Evolutionary conservation across 1,140 invertebrate species (phyloP).

Genomic region (Pachypeltis micranthus): DNA sequence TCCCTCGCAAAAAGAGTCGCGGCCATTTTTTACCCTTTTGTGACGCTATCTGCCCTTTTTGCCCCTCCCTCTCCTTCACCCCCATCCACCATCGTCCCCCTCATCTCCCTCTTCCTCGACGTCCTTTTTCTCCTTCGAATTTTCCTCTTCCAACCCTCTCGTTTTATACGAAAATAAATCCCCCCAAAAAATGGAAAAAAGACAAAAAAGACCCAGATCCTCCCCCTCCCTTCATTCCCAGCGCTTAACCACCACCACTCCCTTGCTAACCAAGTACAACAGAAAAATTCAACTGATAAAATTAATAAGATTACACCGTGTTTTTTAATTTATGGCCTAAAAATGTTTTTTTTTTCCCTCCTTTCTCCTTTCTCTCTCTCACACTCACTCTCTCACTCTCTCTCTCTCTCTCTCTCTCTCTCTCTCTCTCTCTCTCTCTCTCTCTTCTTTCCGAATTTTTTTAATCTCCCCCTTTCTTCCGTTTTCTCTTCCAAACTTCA

Average conservation of each 20-base stretch:
- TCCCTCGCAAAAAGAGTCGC: background rate
- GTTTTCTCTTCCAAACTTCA: no score
- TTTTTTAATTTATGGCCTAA: constrained; percentile 7
- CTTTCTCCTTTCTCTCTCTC: background rate
- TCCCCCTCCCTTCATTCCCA: background rate
- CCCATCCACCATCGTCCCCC: no score
- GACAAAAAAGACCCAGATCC: background rate
- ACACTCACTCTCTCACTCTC: background rate
- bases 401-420: background rate
- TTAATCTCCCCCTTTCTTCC: no score
- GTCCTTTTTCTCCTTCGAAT: background rate
- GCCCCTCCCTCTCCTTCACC: background rate
- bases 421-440: background rate
- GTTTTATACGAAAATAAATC: background rate
- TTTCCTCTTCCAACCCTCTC: background rate
- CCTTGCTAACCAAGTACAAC: background rate
- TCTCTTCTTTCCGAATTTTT: background rate
- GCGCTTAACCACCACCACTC: background rate
- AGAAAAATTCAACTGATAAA: constrained; percentile 8
- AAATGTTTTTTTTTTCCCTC: no score
- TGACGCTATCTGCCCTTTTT: background rate
- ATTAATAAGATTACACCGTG: constrained; percentile 9
- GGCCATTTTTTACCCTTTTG: constrained; percentile 7
- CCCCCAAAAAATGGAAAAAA: constrained; percentile 1
- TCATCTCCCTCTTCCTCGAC: background rate